Conservation (phyloP, 2,797 vertebrate species). For the Aldrovandia affinis region DNA sequence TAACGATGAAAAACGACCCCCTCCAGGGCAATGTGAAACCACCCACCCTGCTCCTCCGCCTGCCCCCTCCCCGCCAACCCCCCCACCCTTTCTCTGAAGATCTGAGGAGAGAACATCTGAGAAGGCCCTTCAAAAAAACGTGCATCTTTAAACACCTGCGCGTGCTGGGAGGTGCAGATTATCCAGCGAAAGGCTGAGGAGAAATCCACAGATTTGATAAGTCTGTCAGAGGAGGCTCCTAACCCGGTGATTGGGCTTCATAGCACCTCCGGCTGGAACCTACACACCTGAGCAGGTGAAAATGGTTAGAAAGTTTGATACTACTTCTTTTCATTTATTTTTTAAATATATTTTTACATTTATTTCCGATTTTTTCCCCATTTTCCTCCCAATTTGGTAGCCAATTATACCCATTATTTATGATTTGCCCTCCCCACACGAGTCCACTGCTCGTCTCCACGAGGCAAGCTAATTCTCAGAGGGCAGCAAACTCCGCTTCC, state of each 20-base stretch:
- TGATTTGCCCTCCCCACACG: too few species aligned
- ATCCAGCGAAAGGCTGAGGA: neutral
- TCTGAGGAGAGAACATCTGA: neutral
- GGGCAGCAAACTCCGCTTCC: too few species aligned
- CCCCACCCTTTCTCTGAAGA: neutral
- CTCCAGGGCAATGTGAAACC: slow-evolving; percentile 1
- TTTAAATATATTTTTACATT: too few species aligned
- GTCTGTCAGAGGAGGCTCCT: neutral
- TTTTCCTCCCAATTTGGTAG: too few species aligned
- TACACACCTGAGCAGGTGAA: neutral
- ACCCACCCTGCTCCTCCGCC: neutral
- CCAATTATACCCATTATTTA: too few species aligned
- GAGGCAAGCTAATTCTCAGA: too few species aligned
- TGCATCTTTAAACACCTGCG: neutral
- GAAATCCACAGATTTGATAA: neutral
- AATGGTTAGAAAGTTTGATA: neutral
- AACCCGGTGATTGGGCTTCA: neutral
- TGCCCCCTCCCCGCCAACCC: neutral
- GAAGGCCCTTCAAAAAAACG: neutral
- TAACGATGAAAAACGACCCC: slow-evolving; percentile 3
- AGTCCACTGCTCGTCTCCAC: too few species aligned
- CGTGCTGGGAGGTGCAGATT: neutral
- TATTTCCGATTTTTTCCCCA: too few species aligned
- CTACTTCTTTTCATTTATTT: neutral
- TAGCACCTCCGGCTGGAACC: neutral